Conservation (phyloP, 2,113 vertebrate genomes). For the Odontophorus gujanensis region DNA sequence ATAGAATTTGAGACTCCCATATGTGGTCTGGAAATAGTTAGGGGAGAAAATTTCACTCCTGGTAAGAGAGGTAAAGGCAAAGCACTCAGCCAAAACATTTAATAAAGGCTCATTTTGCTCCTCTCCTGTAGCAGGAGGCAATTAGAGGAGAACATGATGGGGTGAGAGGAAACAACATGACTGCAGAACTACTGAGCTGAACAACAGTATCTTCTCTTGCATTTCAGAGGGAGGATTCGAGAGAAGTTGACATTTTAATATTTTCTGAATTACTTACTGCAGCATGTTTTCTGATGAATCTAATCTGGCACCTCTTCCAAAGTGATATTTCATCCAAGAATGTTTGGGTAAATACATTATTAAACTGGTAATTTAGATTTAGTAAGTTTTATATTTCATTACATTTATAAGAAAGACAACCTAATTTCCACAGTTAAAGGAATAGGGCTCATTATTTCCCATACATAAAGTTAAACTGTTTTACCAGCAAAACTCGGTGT, state of each 20-base stretch:
- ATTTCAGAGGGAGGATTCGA: conserved; percentile 21
- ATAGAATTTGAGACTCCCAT: background rate
- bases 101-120: background rate
- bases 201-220: conserved; percentile 1
- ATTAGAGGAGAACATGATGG: background rate
- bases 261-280: conserved; percentile 58
- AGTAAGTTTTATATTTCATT: conserved; percentile 42
- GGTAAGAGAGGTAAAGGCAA: background rate
- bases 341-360: conserved; percentile 43
- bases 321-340: conserved; percentile 41
- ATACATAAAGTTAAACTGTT: conserved; percentile 8
- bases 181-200: conserved; percentile 15
- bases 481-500: background rate
- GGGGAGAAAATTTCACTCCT: background rate
- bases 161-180: background rate
- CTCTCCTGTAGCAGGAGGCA: conserved; percentile 4
- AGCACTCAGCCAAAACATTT: background rate
- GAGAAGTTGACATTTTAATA: conserved; percentile 62
- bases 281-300: conserved; percentile 59
- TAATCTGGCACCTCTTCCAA: conserved; percentile 25
- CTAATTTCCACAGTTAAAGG: conserved; percentile 16
- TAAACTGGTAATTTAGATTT: conserved; percentile 27
- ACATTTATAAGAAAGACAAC: background rate
- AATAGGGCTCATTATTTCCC: conserved; percentile 9
- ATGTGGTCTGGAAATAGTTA: background rate